These are phyloP conservation scores for Ophonus ardosiacus DNA, from an alignment of 2,888 invertebrate genomes.

Conservation along the genomic window DNA sequence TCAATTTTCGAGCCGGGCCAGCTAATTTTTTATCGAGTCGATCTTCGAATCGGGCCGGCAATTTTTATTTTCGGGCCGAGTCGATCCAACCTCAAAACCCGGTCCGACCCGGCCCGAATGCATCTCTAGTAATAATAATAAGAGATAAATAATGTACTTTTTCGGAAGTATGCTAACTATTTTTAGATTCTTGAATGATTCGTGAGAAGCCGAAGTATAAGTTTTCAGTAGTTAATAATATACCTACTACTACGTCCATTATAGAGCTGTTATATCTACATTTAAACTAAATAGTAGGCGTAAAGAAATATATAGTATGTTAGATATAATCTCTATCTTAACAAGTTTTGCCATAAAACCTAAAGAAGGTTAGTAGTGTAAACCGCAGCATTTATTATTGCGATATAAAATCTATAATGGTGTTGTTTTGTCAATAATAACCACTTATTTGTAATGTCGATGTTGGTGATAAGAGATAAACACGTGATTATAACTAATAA, in stretches of 20 bases:
- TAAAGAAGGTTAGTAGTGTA: background rate
- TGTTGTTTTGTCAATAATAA: conserved; percentile 38
- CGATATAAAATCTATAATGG: conserved; percentile 30
- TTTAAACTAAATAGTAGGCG: background rate
- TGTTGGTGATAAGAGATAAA: conserved; percentile 23
- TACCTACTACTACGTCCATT: background rate
- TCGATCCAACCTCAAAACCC: too few species aligned
- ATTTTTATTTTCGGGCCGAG: too few species aligned
- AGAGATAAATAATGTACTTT: background rate
- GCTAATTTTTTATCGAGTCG: too few species aligned
- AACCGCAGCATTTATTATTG: background rate
- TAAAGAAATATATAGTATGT: background rate
- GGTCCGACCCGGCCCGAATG: too few species aligned
- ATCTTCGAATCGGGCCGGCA: too few species aligned
- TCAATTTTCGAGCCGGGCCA: too few species aligned
- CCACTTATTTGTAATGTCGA: conserved; percentile 23
- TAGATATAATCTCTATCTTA: background rate
- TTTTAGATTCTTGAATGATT: background rate
- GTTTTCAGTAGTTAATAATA: background rate
- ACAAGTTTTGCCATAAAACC: background rate
- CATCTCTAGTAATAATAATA: too few species aligned
- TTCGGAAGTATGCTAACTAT: background rate
- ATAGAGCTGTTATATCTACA: background rate
- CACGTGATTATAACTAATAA: conserved; percentile 41
- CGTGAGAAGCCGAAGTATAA: background rate